Percentiles rank a stretch among this genome's conserved stretches.
Conservation (phyloP, 2,888 invertebrate species). For the Deroplatys truncata region DNA sequence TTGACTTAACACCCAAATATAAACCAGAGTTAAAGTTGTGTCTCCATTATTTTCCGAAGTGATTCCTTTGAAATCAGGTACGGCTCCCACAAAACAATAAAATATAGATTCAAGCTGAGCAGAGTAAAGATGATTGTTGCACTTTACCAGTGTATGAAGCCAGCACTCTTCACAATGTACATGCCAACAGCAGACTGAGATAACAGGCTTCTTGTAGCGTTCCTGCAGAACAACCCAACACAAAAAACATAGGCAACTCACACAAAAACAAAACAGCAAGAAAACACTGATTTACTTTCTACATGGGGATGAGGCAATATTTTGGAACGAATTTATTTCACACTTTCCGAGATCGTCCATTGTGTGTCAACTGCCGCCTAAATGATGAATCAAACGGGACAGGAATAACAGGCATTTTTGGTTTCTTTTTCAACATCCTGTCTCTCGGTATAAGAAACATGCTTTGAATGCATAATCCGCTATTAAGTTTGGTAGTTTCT, state of each 20-base stretch:
- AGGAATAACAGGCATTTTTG: neutral
- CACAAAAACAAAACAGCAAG: neutral
- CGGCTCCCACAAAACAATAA: neutral
- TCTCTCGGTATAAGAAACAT: neutral
- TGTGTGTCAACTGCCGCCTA: neutral
- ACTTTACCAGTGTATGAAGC: constrained; percentile 59
- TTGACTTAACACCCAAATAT: neutral
- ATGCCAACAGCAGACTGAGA: constrained; percentile 95
- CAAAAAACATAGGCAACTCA: neutral
- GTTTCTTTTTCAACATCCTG: neutral
- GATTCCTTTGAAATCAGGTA: neutral
- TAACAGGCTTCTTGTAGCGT: constrained; percentile 77
- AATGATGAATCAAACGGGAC: constrained; percentile 4
- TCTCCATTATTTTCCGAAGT: neutral
- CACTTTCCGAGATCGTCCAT: constrained; percentile 16
- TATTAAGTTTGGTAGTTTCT: neutral
- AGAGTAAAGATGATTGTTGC: neutral
- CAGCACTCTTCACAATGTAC: constrained; percentile 88
- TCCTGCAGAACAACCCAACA: constrained; percentile 51
- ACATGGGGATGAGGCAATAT: constrained; percentile 2
- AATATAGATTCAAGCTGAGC: neutral
- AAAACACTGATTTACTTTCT: constrained; percentile 13
- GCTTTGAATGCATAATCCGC: constrained; percentile 1
- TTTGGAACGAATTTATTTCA: constrained; percentile 21
- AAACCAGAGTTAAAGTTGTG: neutral